These are phyloP conservation scores for Ceratina japonica DNA, from an alignment of 1,140 invertebrate genomes.

Conservation along the genomic window DNA sequence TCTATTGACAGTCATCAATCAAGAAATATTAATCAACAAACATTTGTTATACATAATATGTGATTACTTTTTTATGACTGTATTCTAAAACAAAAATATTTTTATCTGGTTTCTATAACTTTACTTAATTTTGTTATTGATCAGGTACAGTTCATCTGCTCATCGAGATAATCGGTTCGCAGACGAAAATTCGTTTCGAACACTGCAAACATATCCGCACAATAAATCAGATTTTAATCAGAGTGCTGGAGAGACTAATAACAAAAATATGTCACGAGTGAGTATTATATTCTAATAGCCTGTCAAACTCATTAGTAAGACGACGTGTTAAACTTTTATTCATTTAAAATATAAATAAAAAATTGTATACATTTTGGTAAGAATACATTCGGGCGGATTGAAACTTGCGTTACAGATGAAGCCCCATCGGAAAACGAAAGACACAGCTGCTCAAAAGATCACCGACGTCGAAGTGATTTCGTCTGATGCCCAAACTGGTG, in stretches of 20 bases:
- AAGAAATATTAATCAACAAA: conserved; percentile 44
- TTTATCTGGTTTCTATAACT: neutral
- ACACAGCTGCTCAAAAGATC: conserved; percentile 11
- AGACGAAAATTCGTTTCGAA: conserved; percentile 48
- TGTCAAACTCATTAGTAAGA: neutral
- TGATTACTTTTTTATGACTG: neutral
- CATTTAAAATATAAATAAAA: neutral
- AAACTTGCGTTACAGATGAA: conserved; percentile 30
- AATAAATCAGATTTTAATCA: conserved; percentile 29
- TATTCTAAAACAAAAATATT: neutral
- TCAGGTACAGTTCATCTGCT: conserved; percentile 63
- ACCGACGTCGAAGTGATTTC: conserved; percentile 34
- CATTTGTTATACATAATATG: conserved; percentile 48
- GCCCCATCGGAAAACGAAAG: conserved; percentile 38
- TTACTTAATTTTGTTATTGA: neutral
- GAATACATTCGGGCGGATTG: neutral
- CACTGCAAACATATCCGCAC: conserved; percentile 39
- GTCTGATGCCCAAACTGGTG: conserved; percentile 30
- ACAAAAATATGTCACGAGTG: conserved; percentile 29
- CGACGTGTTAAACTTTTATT: neutral
- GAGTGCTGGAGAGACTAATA: conserved; percentile 13
- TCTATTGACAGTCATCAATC: conserved; percentile 28
- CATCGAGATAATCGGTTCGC: conserved; percentile 54
- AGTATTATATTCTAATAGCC: neutral
- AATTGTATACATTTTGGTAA: neutral